Percentiles rank a stretch among this genome's conserved stretches.
These are phyloP conservation scores for Candoia aspera DNA, from an alignment of 2,113 vertebrate genomes.

Conservation along the genomic window DNA sequence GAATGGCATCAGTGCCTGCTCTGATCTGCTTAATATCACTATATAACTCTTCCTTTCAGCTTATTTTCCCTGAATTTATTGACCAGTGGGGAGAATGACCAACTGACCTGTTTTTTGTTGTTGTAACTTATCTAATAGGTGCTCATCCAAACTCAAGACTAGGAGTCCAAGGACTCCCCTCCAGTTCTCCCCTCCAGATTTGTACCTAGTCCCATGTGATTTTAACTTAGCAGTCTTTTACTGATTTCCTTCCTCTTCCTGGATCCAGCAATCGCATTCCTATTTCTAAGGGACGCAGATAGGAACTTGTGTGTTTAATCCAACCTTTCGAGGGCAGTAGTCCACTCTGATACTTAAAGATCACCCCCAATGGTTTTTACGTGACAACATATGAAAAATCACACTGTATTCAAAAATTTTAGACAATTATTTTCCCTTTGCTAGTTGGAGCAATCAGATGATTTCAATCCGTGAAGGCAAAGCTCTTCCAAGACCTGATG, in stretches of 20 bases:
- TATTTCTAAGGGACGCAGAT: background rate
- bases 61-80: background rate
- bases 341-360: background rate
- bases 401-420: background rate
- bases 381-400: background rate
- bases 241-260: background rate
- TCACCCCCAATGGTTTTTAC: background rate
- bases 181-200: background rate
- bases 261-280: background rate
- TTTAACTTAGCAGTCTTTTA: background rate
- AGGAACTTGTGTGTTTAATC: background rate
- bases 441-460: slow-evolving; percentile 86
- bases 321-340: background rate
- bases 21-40: slow-evolving; percentile 25
- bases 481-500: slow-evolving; percentile 81
- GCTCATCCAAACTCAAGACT: background rate
- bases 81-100: background rate
- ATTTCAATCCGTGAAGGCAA: slow-evolving; percentile 92
- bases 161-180: background rate
- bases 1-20: background rate
- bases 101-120: slow-evolving; percentile 18
- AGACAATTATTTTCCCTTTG: slow-evolving; percentile 54
- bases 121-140: slow-evolving; percentile 10
- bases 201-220: background rate
- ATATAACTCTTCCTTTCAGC: background rate